Evolutionary conservation across 2,888 invertebrate species (phyloP).

Genomic region (Gonocerus acuteangulatus): DNA sequence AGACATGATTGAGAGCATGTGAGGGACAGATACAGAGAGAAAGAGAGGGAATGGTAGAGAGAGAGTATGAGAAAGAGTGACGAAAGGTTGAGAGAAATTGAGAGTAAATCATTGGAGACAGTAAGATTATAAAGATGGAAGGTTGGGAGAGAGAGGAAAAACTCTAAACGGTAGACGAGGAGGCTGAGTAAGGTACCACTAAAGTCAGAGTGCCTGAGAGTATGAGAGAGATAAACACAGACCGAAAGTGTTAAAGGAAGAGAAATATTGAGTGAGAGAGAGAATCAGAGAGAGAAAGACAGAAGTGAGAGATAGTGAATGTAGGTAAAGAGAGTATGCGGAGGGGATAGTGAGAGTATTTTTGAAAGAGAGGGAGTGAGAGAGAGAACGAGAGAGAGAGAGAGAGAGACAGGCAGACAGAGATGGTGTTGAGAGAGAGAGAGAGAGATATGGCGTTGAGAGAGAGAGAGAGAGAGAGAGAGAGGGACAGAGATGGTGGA

Average conservation of each 20-base stretch:
- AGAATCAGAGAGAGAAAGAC: background rate
- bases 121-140: background rate
- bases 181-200: background rate
- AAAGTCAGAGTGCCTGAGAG: background rate
- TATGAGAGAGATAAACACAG: background rate
- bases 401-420: no score
- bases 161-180: no score
- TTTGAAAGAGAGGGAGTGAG: no score
- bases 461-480: no score
- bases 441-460: no score
- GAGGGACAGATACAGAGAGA: background rate
- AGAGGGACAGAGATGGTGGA: no score
- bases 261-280: background rate
- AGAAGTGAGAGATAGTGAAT: slow-evolving; percentile 5
- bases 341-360: no score
- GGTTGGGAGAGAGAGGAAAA: background rate
- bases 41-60: background rate
- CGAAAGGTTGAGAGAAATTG: no score
- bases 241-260: background rate
- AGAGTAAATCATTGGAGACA: background rate
- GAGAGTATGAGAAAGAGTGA: background rate
- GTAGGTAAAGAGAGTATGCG: slow-evolving; percentile 5
- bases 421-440: no score
- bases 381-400: no score
- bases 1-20: background rate